phyloP scores from a whole-genome alignment of 2,888 invertebrate genomes.

The Hemaris fuciformis region DNA sequence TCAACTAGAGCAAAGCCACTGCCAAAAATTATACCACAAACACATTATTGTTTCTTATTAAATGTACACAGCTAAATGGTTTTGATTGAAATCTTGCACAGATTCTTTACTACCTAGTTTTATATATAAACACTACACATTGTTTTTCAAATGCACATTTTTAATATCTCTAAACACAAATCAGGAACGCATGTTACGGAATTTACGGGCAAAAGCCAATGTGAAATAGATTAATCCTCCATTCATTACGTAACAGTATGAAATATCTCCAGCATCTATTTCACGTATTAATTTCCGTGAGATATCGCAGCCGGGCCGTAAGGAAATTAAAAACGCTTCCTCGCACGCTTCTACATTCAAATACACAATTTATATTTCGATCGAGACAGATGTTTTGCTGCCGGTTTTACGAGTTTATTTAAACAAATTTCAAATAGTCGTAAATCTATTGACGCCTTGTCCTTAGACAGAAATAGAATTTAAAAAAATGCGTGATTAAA shows the following conservation, averaged over 20 bases:
- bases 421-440: neutral
- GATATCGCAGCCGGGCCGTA: neutral
- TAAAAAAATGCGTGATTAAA: neutral
- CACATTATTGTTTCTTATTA: too few relatives aligned
- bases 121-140: too few relatives aligned
- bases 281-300: slow-evolving; percentile 5
- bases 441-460: neutral
- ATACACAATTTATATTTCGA: slow-evolving; percentile 3
- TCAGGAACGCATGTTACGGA: too few relatives aligned
- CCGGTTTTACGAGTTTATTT: neutral
- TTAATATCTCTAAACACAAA: too few relatives aligned
- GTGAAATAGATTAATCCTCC: neutral
- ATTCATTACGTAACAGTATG: neutral
- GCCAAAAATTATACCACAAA: too few relatives aligned
- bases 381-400: neutral
- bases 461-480: neutral
- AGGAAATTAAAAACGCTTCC: slow-evolving; percentile 7
- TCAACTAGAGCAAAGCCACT: too few relatives aligned
- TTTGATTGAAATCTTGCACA: too few relatives aligned
- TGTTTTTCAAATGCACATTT: too few relatives aligned
- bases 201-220: neutral
- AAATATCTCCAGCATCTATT: neutral
- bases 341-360: neutral
- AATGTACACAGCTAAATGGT: too few relatives aligned
- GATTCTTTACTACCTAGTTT: too few relatives aligned